phyloP scores from a whole-genome alignment of 2,888 invertebrate genomes.

The Chesias legatella region DNA sequence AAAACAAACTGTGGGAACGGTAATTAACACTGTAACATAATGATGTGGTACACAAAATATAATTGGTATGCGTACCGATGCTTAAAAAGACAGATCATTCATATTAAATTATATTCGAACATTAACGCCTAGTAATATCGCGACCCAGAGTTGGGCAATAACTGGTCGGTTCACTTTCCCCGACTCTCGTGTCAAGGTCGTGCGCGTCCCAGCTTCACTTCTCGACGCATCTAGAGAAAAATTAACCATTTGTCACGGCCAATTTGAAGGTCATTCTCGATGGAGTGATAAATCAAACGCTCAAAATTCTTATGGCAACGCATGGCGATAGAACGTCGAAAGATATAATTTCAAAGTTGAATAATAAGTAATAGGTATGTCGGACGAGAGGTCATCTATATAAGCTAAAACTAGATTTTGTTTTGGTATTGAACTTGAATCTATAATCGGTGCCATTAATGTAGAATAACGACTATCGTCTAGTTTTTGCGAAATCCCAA shows the following conservation, averaged over 20 bases:
- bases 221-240: conserved; percentile 16
- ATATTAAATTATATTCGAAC: conserved; percentile 16
- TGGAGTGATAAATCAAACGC: conserved; percentile 18
- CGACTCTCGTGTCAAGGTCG: conserved; percentile 70
- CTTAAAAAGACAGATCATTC: conserved; percentile 14
- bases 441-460: background rate
- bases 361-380: conserved; percentile 13
- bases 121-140: conserved; percentile 21
- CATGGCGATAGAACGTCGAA: conserved; percentile 16
- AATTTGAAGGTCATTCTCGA: conserved; percentile 24
- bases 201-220: conserved; percentile 34
- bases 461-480: background rate
- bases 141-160: conserved; percentile 58
- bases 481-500: too few relatives aligned
- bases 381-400: conserved; percentile 21
- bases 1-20: conserved; percentile 3
- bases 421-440: conserved; percentile 26
- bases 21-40: conserved; percentile 19
- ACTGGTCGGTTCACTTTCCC: conserved; percentile 76
- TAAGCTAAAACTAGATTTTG: conserved; percentile 21
- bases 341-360: conserved; percentile 12
- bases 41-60: conserved; percentile 18
- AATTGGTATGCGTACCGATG: conserved; percentile 17
- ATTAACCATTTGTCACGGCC: conserved; percentile 24
- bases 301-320: conserved; percentile 15